Evolutionary conservation across 2,113 vertebrate genomes (phyloP), one percentile per base, ranked within the genome.

Genomic region (Marmota flaviventris): DNA sequence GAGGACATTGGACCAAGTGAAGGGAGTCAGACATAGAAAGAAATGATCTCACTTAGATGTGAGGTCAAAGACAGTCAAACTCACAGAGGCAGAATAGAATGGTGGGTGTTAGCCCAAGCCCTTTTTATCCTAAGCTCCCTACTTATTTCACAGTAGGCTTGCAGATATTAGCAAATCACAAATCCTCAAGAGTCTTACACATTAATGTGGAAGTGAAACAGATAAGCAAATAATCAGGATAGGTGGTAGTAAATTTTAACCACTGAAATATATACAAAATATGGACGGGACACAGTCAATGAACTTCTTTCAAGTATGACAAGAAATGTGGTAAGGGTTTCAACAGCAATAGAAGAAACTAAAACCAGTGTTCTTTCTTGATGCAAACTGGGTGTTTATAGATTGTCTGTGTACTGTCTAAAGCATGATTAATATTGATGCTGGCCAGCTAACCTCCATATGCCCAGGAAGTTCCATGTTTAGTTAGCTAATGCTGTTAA

Each of bases 351-450:
- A 37, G 81, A 45, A 92, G 51, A 92, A 96, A 85, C 90, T 37
- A 84, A 90, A 78, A 85, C 85, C 69, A 25, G 20, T 93, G 93
- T 93, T 97, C 48, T 92, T 86, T 56, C 83, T 76, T 93, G 82
- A 84, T 91, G 39, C 39, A 67, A 95, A 51, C 29, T 29, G 24
- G 8, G 61, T 95, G 37, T 91, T 88, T 93, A 88, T 63, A 82
- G 81, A 91, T 76, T 58, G 85, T 81, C 82, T 96, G 77, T 91
- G 85, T 85, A 91, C 42, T 93, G 37, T 83, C 37, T 86, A 89
- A 96, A 96, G 78, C 29, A 56, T 70, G 91, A 86, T 94, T 85
- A 94, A 92, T 81, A 94, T 85, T 69, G 78, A 17, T 37, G 29
- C 69, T 67, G 85, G 89, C 89, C 61, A 70, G 91, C 69, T 91